These are phyloP conservation scores for Diloba caeruleocephala DNA, from an alignment of 2,888 invertebrate species.

Conservation along the genomic window DNA sequence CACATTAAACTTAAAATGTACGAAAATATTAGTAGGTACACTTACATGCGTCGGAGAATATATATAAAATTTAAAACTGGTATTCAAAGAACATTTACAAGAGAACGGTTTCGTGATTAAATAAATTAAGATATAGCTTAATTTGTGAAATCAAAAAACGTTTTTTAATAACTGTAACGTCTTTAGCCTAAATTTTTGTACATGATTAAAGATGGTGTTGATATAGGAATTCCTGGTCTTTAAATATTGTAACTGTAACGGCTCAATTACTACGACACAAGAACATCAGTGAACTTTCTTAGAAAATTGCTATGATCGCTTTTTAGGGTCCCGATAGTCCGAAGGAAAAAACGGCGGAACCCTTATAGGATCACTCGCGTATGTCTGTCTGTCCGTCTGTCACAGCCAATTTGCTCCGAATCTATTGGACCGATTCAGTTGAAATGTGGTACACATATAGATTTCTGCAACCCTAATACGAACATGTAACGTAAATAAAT, in stretches of 20 bases:
- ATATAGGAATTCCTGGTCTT: conserved; percentile 20
- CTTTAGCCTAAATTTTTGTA: conserved; percentile 37
- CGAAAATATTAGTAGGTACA: conserved; percentile 7
- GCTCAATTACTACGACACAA: neutral
- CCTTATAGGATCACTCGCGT: too few relatives aligned
- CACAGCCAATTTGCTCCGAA: too few relatives aligned
- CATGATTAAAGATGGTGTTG: conserved; percentile 23
- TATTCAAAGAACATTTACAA: conserved; percentile 38
- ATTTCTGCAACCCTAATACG: too few relatives aligned
- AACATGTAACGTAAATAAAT: too few relatives aligned
- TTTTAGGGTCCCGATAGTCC: too few relatives aligned
- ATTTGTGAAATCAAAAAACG: conserved; percentile 34
- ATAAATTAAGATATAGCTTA: conserved; percentile 36
- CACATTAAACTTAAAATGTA: conserved; percentile 8
- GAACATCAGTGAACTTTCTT: conserved; percentile 5
- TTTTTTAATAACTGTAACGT: conserved; percentile 50
- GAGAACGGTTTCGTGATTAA: conserved; percentile 44
- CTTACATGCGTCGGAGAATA: too few relatives aligned
- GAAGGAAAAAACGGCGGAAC: too few relatives aligned
- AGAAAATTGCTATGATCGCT: too few relatives aligned
- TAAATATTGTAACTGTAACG: conserved; percentile 19
- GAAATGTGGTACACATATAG: too few relatives aligned
- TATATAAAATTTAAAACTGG: conserved; percentile 9
- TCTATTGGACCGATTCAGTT: too few relatives aligned
- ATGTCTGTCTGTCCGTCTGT: too few relatives aligned